These are phyloP conservation scores for Epizoanthus rinbou DNA, from an alignment of 92 coral and sea anemone genomes.

Conservation along the genomic window DNA sequence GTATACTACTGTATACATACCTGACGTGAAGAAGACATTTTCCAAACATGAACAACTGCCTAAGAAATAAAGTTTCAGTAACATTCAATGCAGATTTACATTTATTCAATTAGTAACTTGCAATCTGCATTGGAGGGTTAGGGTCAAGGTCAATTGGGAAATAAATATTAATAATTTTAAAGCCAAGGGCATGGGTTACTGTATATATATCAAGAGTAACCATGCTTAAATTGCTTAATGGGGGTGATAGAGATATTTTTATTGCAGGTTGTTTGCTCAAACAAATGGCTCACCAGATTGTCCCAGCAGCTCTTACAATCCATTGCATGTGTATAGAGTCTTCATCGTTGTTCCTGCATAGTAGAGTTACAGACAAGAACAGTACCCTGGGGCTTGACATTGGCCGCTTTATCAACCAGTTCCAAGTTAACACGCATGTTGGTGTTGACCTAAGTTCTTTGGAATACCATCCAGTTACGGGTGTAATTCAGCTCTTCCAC, in stretches of 20 bases:
- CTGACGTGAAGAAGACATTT: too few species aligned
- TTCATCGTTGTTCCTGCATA: slow-evolving; percentile 59
- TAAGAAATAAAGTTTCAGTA: too few species aligned
- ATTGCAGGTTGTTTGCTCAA: slow-evolving; percentile 73
- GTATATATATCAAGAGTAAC: too few species aligned
- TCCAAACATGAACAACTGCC: too few species aligned
- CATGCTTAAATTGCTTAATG: too few species aligned
- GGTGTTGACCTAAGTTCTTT: slow-evolving; percentile 79
- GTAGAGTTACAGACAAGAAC: slow-evolving; percentile 61
- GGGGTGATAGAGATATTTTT: not conserved
- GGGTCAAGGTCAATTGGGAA: too few species aligned
- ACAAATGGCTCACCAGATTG: slow-evolving; percentile 51
- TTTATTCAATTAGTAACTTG: too few species aligned
- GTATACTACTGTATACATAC: too few species aligned
- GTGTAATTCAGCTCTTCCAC: slow-evolving; percentile 60
- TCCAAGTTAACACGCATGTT: slow-evolving; percentile 83
- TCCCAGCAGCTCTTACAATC: slow-evolving; percentile 74
- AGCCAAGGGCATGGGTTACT: too few species aligned
- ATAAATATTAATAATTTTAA: too few species aligned
- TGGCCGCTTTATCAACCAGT: slow-evolving; percentile 80
- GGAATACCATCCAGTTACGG: slow-evolving; percentile 61
- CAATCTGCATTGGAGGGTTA: too few species aligned
- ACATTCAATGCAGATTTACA: too few species aligned
- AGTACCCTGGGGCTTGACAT: slow-evolving; percentile 89
- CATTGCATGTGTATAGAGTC: slow-evolving; percentile 84